phyloP scores from a whole-genome alignment of 2,888 invertebrate species.

The Cyaniris semiargus region DNA sequence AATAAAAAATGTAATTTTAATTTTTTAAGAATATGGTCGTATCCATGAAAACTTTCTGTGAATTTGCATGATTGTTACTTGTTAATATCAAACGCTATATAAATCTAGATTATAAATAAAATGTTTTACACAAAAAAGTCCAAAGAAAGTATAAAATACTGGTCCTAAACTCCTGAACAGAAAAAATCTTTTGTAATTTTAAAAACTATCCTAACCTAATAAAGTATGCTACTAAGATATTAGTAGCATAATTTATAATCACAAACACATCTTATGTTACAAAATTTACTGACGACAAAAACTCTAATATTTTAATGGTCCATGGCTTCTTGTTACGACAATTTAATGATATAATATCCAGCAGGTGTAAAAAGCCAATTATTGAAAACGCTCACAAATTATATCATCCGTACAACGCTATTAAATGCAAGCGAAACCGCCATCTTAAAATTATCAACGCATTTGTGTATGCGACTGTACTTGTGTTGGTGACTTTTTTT shows the following conservation, averaged over 20 bases:
- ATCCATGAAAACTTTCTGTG: not conserved
- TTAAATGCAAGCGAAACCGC: constrained; percentile 6
- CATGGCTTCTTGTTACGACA: not conserved
- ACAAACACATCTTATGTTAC: not conserved
- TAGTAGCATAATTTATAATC: too few species aligned
- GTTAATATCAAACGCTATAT: not conserved
- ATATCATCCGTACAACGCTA: not conserved
- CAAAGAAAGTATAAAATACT: not conserved
- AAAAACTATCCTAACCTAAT: too few species aligned
- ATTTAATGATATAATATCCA: constrained; percentile 4
- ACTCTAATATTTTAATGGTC: not conserved
- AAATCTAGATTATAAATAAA: not conserved
- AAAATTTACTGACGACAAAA: not conserved
- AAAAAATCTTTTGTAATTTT: too few species aligned
- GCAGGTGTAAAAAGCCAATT: constrained; percentile 9
- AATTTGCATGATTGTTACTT: not conserved
- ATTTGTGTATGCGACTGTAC: not conserved
- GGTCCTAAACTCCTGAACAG: too few species aligned
- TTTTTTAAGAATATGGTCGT: not conserved
- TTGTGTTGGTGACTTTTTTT: not conserved
- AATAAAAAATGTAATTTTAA: not conserved
- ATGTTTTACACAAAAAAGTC: not conserved
- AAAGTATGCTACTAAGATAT: too few species aligned
- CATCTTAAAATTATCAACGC: not conserved
- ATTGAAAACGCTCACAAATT: not conserved